A percentile compares a stretch with the other conserved stretches of the same genome.
These are phyloP conservation scores for Aphelinus atriplicis DNA, from an alignment of 1,140 invertebrate species.

Conservation along the genomic window DNA sequence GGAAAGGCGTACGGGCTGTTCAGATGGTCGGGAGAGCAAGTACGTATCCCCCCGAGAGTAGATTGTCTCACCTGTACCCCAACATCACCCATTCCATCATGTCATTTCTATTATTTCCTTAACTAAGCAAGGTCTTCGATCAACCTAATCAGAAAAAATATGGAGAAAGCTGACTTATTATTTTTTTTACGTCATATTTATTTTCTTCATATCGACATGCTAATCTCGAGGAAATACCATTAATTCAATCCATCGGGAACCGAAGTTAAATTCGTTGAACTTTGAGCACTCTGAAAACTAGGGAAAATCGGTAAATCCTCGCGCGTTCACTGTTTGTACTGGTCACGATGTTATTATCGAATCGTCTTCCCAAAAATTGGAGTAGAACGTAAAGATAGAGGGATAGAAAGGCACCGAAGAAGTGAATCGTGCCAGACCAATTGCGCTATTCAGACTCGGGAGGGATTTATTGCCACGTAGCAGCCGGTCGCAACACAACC, in stretches of 20 bases:
- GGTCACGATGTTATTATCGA: not conserved
- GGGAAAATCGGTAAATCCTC: not conserved
- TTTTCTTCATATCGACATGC: no score
- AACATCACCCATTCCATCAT: not conserved
- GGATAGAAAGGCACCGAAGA: no score
- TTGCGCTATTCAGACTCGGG: not conserved
- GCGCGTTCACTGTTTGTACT: no score
- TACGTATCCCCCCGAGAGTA: slow-evolving; percentile 78
- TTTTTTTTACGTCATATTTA: no score
- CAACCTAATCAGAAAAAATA: no score
- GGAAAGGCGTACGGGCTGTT: slow-evolving; percentile 98
- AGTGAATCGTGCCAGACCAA: not conserved
- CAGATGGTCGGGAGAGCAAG: slow-evolving; percentile 97
- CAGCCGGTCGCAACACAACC: not conserved
- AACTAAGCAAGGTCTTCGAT: slow-evolving; percentile 21
- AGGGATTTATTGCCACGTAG: slow-evolving; percentile 6
- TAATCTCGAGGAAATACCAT: not conserved
- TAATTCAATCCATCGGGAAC: slow-evolving; percentile 11
- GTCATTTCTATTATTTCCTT: not conserved
- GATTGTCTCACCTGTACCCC: slow-evolving; percentile 57
- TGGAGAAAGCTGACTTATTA: no score
- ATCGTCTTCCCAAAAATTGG: not conserved
- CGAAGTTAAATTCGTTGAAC: not conserved
- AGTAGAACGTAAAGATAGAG: slow-evolving; percentile 1
- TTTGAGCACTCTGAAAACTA: slow-evolving; percentile 1